Percentiles rank a stretch among this genome's conserved stretches.
phyloP scores from a whole-genome alignment of 2,888 invertebrate species.

The Lacanobia oleracea region DNA sequence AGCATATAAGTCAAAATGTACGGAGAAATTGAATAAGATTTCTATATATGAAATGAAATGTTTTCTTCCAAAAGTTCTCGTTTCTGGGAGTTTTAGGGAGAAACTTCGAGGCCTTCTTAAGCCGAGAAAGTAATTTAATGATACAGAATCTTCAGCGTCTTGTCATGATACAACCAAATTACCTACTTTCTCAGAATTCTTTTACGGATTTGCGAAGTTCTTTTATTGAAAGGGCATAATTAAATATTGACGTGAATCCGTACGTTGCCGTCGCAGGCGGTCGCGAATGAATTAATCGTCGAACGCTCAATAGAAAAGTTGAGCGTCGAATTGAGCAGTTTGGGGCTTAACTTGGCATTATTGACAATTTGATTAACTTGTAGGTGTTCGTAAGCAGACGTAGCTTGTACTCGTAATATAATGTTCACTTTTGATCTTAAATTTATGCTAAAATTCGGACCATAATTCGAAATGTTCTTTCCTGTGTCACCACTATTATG shows the following conservation, averaged over 20 bases:
- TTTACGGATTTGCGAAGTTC: slow-evolving; percentile 27
- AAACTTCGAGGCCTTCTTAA: slow-evolving; percentile 46
- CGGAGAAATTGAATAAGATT: slow-evolving; percentile 28
- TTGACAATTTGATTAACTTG: slow-evolving; percentile 9
- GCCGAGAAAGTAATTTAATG: slow-evolving; percentile 50
- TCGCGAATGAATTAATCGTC: slow-evolving; percentile 37
- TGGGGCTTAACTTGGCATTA: not conserved
- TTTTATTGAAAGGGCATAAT: slow-evolving; percentile 36
- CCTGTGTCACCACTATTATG: not conserved
- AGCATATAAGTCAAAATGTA: slow-evolving; percentile 35
- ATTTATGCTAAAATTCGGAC: too few relatives aligned
- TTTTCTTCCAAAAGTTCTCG: slow-evolving; percentile 40
- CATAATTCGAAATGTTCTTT: not conserved
- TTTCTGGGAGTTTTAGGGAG: slow-evolving; percentile 24
- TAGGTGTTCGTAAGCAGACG: not conserved
- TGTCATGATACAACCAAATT: slow-evolving; percentile 41
- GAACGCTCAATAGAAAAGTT: slow-evolving; percentile 35
- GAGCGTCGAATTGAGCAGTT: slow-evolving; percentile 8
- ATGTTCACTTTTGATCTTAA: not conserved
- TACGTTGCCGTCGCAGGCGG: not conserved
- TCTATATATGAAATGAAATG: slow-evolving; percentile 33
- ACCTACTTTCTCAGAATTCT: slow-evolving; percentile 40
- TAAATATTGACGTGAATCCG: slow-evolving; percentile 32
- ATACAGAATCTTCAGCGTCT: slow-evolving; percentile 39
- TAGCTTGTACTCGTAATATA: not conserved